Evolutionary conservation across 2,113 vertebrate species (phyloP), one percentile per base, ranked within the genome.

Genomic region (Entosphenus tridentatus): DNA sequence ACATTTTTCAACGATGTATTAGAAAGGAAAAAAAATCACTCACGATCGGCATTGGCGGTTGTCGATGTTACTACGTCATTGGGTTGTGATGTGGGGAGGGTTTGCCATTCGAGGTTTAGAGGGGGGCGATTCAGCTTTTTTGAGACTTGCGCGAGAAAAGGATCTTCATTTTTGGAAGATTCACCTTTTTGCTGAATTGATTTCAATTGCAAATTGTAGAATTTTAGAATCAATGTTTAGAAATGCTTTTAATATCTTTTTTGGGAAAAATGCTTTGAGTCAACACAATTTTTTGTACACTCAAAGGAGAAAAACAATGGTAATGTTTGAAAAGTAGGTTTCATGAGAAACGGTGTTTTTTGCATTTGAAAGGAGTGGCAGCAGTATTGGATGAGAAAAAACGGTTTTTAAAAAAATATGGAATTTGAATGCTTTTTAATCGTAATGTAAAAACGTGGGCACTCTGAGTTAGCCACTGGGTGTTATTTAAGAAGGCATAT

Each of bases 131-230:
- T n/a, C 62, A 16, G 62, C 62, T 65, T n/a, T 21, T n/a, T 21
- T 65, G 62, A 16, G 62, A n/a, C 21, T 65, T 65, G 9, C 11
- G n/a, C 21, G 21, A 65, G n/a, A 65, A 16, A 16, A 21, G 62
- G 62, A 65, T 65, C 62, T 65, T 65, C 62, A 65, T 65, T 65
- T 65, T 65, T 65, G n/a, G 62, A 65, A 65, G 62, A 65, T 65
- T 65, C 21, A 14, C 16, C 21, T 65, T 65, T 65, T 16, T 65
- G n/a, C 21, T 65, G 8, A 11, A n/a, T 65, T n/a, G 11, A 16
- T 65, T 65, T 65, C 21, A 65, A 21, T 21, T 65, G 62, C n/a
- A 65, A 16, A 21, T 21, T 65, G 62, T 21, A 65, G n/a, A 65
- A 16, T n/a, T 65, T 16, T 65, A 65, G 62, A 65, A 65, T 65